Evolutionary conservation across 2,888 invertebrate species (phyloP).

Genomic region (Ichneumoninae sp.): DNA sequence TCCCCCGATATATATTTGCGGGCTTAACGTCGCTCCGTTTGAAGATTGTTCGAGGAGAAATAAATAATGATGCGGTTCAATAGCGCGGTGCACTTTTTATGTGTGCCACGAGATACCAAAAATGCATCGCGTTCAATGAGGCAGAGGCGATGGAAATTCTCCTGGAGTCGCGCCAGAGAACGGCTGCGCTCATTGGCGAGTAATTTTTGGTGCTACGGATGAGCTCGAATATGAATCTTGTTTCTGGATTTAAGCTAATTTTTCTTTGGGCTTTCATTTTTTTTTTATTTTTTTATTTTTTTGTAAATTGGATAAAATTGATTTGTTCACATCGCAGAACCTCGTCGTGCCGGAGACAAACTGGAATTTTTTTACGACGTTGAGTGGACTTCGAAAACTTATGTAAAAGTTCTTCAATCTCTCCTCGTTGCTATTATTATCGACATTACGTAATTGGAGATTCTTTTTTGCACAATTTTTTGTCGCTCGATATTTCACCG

Average conservation of each 20-base stretch:
- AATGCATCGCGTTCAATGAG: conserved; percentile 3
- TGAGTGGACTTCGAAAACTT: not conserved
- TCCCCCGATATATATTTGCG: conserved; percentile 16
- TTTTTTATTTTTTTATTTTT: not conserved
- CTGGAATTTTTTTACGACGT: not conserved
- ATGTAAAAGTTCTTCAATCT: not conserved
- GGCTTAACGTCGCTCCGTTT: conserved; percentile 27
- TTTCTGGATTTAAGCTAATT: not conserved
- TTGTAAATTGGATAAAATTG: too few species aligned
- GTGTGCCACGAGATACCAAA: not conserved
- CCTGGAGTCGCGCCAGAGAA: not conserved
- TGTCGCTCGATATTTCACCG: too few species aligned
- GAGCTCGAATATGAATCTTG: not conserved
- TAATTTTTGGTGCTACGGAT: not conserved
- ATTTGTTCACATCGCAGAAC: too few species aligned
- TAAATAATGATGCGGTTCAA: conserved; percentile 15
- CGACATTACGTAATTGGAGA: not conserved
- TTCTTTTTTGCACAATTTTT: not conserved
- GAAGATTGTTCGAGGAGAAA: conserved; percentile 43
- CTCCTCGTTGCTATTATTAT: not conserved
- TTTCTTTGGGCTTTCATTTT: not conserved
- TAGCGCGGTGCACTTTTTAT: not conserved
- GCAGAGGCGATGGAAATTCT: not conserved
- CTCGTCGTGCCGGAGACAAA: too few species aligned
- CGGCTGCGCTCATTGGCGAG: not conserved